Evolutionary conservation across 2,797 vertebrate species (phyloP).

Genomic region (Chaetodon trifasciatus): DNA sequence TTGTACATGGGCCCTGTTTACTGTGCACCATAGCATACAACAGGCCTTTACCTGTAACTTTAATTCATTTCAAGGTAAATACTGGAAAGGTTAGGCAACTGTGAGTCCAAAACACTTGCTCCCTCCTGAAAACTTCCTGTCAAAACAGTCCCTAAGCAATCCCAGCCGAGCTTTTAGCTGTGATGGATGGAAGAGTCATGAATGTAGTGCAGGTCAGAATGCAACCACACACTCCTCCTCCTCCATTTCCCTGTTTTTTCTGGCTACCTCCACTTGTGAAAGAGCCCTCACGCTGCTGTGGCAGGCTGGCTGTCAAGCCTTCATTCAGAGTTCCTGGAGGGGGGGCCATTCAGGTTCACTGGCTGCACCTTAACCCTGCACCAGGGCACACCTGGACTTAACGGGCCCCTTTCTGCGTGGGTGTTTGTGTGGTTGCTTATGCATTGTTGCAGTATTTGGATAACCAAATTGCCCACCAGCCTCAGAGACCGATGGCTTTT

Average conservation of each 20-base stretch:
- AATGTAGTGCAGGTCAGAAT: constrained; percentile 31
- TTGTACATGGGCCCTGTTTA: neutral
- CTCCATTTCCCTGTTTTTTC: constrained; percentile 19
- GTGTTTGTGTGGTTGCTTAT: constrained; percentile 19
- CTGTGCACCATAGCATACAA: neutral
- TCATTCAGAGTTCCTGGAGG: constrained; percentile 71
- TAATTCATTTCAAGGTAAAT: constrained; percentile 13
- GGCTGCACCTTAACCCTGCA: constrained; percentile 64
- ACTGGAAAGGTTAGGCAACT: constrained; percentile 15
- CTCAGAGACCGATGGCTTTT: constrained; percentile 6
- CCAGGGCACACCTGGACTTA: constrained; percentile 65
- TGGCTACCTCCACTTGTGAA: constrained; percentile 40
- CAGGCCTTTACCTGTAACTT: neutral
- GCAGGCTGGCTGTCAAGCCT: constrained; percentile 60
- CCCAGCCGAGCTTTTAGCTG: constrained; percentile 33
- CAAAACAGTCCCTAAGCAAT: constrained; percentile 46
- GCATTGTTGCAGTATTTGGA: neutral
- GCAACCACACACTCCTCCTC: constrained; percentile 37
- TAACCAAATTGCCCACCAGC: constrained; percentile 3
- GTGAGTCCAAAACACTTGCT: neutral
- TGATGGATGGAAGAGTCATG: constrained; percentile 52
- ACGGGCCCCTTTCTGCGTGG: neutral
- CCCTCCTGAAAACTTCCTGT: constrained; percentile 44
- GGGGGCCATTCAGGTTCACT: constrained; percentile 68
- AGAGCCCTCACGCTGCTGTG: constrained; percentile 64